Conservation (phyloP, 2,113 vertebrate genomes). For the Rynchops niger region DNA sequence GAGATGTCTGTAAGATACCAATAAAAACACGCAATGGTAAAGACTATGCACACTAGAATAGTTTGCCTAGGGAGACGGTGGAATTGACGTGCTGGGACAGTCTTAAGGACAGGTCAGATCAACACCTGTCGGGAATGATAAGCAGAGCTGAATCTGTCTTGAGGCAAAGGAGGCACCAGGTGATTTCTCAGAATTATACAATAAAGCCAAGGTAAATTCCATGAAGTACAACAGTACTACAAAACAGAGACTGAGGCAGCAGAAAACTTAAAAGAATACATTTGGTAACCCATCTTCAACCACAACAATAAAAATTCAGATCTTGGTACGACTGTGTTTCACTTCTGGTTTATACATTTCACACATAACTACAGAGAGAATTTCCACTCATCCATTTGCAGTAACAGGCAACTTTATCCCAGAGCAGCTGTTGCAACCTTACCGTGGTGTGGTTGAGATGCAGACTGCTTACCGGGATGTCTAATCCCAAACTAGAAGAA, state of each 20-base stretch:
- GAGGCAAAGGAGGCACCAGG: background rate
- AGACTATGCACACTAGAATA: background rate
- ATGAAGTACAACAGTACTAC: background rate
- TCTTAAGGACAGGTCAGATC: slow-evolving; percentile 8
- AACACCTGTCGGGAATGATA: background rate
- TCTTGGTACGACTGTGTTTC: background rate
- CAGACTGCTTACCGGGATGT: background rate
- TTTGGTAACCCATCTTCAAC: background rate
- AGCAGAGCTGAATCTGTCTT: background rate
- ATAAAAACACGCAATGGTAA: background rate
- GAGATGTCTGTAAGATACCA: background rate
- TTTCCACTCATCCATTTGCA: background rate
- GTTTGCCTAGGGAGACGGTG: background rate
- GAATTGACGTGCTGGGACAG: background rate
- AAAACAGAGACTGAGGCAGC: background rate
- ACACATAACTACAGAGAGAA: background rate
- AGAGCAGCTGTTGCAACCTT: background rate
- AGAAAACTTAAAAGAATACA: background rate
- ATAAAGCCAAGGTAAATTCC: background rate
- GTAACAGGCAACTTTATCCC: background rate
- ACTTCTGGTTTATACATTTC: background rate
- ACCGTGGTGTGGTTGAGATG: background rate
- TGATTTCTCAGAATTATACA: background rate
- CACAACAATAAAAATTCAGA: background rate
- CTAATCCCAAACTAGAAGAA: background rate